Percentiles rank a stretch among this genome's conserved stretches.
phyloP scores from a whole-genome alignment of 2,113 vertebrate genomes.

The Rhinolophus sinicus region DNA sequence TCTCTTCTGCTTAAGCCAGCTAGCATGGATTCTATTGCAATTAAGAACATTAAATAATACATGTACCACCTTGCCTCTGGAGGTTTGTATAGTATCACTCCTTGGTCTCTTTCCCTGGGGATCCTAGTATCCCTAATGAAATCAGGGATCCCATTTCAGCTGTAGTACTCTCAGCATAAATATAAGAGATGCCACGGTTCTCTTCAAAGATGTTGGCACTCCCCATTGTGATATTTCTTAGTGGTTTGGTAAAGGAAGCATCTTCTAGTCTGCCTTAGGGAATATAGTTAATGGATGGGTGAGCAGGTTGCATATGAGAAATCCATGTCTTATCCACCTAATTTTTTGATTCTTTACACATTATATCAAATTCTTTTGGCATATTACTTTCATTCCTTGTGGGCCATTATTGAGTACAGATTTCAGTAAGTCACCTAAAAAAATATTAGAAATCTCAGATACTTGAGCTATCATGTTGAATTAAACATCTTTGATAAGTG shows the following conservation, averaged over 20 bases:
- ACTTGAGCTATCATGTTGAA: neutral
- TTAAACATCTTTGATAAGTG: constrained; percentile 9
- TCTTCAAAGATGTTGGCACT: neutral
- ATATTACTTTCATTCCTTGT: neutral
- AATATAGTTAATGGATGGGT: neutral
- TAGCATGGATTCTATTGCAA: constrained; percentile 57
- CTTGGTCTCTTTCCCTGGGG: constrained; percentile 45
- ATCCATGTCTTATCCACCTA: neutral
- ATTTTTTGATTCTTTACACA: neutral
- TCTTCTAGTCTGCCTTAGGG: neutral
- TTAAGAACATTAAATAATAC: constrained; percentile 68
- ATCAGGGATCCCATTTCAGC: constrained; percentile 57
- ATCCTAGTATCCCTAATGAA: constrained; percentile 35
- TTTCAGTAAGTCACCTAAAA: constrained; percentile 14
- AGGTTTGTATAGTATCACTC: constrained; percentile 45
- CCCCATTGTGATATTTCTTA: neutral
- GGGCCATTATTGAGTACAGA: neutral
- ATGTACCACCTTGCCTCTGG: neutral
- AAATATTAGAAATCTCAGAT: neutral
- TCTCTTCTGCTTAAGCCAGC: constrained; percentile 44
- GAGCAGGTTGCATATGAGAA: neutral
- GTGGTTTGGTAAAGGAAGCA: neutral
- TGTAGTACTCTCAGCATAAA: neutral
- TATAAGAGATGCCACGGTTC: neutral
- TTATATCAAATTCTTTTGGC: neutral